Base-by-base conservation (phyloP, 2,797 vertebrate genomes). In the Falco biarmicus region DNA sequence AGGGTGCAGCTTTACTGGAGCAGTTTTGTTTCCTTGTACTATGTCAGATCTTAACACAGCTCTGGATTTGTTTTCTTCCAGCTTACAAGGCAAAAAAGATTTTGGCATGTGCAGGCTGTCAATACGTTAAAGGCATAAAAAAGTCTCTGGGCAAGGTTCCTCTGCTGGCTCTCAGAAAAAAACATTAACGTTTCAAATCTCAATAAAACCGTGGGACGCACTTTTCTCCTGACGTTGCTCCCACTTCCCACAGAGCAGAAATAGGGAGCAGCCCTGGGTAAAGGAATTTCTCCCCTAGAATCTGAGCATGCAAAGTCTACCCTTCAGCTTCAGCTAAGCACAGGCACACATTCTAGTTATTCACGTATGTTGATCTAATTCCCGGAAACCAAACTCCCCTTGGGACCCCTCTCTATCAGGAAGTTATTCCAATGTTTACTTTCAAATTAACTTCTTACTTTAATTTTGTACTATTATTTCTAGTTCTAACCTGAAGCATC, bases 121-220 rank as follows among this genome's bases (percentile, higher is more conserved):
- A 34, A 9, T 34, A 29, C 6, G 17, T 4, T 10, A 34, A 47
- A 71, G 16, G 2, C 26, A 71, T 21, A 34, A 69, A 50, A 37
- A 26, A 6, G 2, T 13, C 4, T 65, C 19, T 39, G 0, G 2
- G 37, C 31, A 63, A 43, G 13, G 8, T 22, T 57, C 9, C 19
- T 68, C 41, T 71, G 68, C 34, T 34, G 10, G 17, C 34, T 75
- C 73, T 60, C 1, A 1, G 69, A 32, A 79, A 60, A 9, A 60
- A 32, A 39, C 1, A 0, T 28, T 31, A 24, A 13, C 13, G 6
- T 64, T 50, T 29, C 24, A 24, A n/a, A 32, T 6, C 45, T 6
- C 14, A 45, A 21, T 39, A 50, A 25, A 56, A 16, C 29, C 12
- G 0, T 5, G 4, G 25, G 57, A 64, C 16, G 9, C 5, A 0